Evolutionary conservation across 30 jellyfish, hydroid and myxozoan species (phyloP).

Genomic region (Morbakka virulenta): DNA sequence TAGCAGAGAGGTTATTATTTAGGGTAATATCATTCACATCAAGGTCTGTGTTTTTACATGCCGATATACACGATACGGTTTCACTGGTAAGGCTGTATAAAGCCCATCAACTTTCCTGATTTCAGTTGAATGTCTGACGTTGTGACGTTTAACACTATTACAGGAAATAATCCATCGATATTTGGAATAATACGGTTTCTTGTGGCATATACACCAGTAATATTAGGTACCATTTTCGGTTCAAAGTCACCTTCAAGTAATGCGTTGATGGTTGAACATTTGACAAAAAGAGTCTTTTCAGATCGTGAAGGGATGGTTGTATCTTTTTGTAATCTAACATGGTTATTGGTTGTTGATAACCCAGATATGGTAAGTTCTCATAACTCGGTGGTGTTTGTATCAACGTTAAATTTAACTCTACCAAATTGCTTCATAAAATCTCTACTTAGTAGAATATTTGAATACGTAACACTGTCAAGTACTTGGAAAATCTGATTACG

Average conservation of each 20-base stretch:
- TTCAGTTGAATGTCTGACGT: constrained; percentile 12
- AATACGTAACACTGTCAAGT: neutral
- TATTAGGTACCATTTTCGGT: constrained; percentile 17
- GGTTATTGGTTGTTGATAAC: constrained; percentile 9
- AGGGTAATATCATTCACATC: neutral
- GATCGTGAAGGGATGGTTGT: constrained; percentile 39
- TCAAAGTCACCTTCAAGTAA: constrained; percentile 26
- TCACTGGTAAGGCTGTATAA: constrained; percentile 16
- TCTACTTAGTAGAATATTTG: constrained; percentile 3
- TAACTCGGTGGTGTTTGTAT: neutral
- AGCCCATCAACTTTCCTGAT: constrained; percentile 28
- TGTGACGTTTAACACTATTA: constrained; percentile 7
- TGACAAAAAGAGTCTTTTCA: constrained; percentile 26
- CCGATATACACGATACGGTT: neutral
- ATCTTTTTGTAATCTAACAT: constrained; percentile 15
- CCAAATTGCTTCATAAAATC: constrained; percentile 27
- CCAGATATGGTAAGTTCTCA: constrained; percentile 14
- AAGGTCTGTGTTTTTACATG: neutral
- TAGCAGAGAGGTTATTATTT: neutral
- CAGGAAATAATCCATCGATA: constrained; percentile 27
- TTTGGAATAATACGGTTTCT: constrained; percentile 15
- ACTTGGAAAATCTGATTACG: constrained; percentile 10
- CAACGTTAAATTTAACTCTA: constrained; percentile 1
- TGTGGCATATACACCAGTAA: constrained; percentile 10
- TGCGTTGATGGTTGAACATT: constrained; percentile 19